Evolutionary conservation across 2,113 vertebrate genomes (phyloP).

Genomic region (Carlito syrichta): DNA sequence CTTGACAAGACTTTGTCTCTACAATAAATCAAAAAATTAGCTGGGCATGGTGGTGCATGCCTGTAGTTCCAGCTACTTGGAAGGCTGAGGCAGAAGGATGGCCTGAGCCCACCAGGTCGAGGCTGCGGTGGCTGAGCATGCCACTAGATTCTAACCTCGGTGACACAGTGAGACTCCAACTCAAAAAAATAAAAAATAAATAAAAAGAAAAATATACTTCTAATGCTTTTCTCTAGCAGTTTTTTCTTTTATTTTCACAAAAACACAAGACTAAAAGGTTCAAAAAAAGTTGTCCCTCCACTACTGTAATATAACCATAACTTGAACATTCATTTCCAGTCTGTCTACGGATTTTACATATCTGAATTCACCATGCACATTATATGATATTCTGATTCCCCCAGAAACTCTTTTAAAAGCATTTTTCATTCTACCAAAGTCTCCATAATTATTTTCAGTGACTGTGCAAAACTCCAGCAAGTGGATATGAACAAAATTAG

Average conservation of each 20-base stretch:
- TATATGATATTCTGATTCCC: conserved; percentile 1
- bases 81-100: too few relatives aligned
- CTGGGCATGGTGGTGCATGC: too few relatives aligned
- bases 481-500: conserved; percentile 32
- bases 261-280: conserved; percentile 20
- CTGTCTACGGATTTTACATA: conserved; percentile 9
- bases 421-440: conserved; percentile 10
- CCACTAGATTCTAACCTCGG: too few relatives aligned
- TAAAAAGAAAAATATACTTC: conserved; percentile 6
- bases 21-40: too few relatives aligned
- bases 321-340: neutral
- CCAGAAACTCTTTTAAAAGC: conserved; percentile 15
- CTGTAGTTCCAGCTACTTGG: too few relatives aligned
- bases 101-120: too few relatives aligned
- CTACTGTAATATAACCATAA: neutral
- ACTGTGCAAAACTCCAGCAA: neutral
- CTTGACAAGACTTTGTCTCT: too few relatives aligned
- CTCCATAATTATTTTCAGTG: conserved; percentile 37
- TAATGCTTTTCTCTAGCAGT: conserved; percentile 21
- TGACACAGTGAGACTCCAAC: too few relatives aligned
- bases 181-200: too few relatives aligned
- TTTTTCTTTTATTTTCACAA: conserved; percentile 53
- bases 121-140: too few relatives aligned
- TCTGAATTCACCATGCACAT: neutral
- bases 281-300: neutral